A percentile compares a stretch with the other conserved stretches of the same genome.
phyloP scores from a whole-genome alignment of 37 sponge, comb jelly and placozoan species.

The Geodia barretti region DNA sequence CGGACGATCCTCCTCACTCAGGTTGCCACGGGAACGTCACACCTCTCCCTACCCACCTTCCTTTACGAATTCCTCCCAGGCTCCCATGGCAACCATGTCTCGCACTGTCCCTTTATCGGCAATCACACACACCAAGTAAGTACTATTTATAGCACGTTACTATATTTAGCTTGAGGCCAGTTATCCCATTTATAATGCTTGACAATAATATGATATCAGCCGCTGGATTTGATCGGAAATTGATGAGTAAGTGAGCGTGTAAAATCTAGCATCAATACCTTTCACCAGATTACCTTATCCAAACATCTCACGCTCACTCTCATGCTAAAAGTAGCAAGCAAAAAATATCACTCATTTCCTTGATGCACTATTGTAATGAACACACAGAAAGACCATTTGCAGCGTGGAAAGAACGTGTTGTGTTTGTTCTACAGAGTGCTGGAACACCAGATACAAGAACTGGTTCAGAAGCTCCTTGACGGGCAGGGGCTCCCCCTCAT shows the following conservation, averaged over 20 bases:
- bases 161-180: neutral
- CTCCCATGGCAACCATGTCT: neutral
- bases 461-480: slow-evolving; percentile 38
- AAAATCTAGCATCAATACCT: no score
- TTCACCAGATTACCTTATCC: no score
- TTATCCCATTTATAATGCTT: no score
- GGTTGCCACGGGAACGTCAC: neutral
- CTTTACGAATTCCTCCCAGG: neutral
- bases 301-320: no score
- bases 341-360: no score
- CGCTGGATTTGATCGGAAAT: no score
- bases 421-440: slow-evolving; percentile 26
- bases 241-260: no score
- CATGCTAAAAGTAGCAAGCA: no score
- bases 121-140: slow-evolving; percentile 12
- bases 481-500: slow-evolving; percentile 70
- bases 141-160: neutral
- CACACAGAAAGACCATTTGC: no score
- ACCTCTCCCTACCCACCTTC: neutral
- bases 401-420: no score
- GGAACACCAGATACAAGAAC: slow-evolving; percentile 44
- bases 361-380: no score
- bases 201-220: no score
- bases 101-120: slow-evolving; percentile 19
- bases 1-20: neutral